Evolutionary conservation across 2,888 invertebrate species (phyloP), one percentile per base, ranked within the genome.

Genomic region (Tricholauxania praeusta): DNA sequence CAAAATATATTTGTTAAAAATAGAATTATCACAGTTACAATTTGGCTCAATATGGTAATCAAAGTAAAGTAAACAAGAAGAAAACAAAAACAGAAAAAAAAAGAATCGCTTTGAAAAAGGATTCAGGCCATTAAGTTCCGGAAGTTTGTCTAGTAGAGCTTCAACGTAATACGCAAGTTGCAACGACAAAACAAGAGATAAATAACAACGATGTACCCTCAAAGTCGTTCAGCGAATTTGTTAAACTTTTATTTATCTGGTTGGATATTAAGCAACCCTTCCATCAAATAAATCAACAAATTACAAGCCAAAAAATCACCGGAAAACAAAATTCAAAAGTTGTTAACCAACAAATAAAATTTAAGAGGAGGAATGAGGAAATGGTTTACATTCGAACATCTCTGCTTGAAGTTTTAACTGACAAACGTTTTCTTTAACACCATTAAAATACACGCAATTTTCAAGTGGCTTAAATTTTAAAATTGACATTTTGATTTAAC

Each of bases 71-170:
- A 62, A 70, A 62, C 70, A 70, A 57, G 68, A 14, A 55, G 39
- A 10, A 39, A 5, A 39, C 2, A 53, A 22, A 47, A 48, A 17
- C 39, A 15, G 47, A 53, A 39, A 39, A 39, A 39, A 53, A 60
- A 70, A 47, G 52, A 70, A 70, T 70, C 53, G 53, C 52, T 52
- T 32, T 39, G 69, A 76, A 81, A 85, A 85, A 86, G 86, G 87
- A 86, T 86, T 85, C 86, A 85, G 86, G 79, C 86, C 86, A 86
- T 86, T 86, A 86, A 86, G 82, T 86, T 82, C 84, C 86, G 85
- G 85, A 86, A 84, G 78, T 78, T 62, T 74, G 77, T 78, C 78
- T 78, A 78, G 81, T 82, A 81, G 79, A 83, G 83, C 75, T 75
- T 74, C 75, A 77, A 75, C 65, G 12, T 49, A 53, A 12, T 66